Conservation (phyloP, 2,888 invertebrate species). For the Octodonta nipae region DNA sequence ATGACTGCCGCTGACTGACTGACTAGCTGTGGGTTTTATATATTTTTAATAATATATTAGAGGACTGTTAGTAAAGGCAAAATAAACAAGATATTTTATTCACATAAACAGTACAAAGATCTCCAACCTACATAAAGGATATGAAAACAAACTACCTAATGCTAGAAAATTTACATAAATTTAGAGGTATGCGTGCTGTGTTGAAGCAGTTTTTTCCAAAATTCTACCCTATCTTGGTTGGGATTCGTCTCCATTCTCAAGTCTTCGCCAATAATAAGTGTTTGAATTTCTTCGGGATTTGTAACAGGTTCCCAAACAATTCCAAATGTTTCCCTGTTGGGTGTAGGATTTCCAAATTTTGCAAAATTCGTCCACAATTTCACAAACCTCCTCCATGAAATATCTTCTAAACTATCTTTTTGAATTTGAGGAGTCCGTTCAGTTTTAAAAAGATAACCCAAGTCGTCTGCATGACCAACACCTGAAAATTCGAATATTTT, state of each 20-base stretch:
- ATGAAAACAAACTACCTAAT: too few relatives aligned
- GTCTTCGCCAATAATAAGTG: conserved; percentile 24
- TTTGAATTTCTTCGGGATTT: conserved; percentile 15
- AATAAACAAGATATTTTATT: too few relatives aligned
- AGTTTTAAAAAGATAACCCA: conserved; percentile 21
- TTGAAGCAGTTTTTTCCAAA: conserved; percentile 20
- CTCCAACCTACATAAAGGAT: too few relatives aligned
- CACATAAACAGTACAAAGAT: too few relatives aligned
- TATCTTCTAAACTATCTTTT: conserved; percentile 21
- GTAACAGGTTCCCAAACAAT: conserved; percentile 21
- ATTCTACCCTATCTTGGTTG: conserved; percentile 20
- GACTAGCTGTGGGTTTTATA: too few relatives aligned
- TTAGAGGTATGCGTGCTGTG: too few relatives aligned
- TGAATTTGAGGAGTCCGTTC: conserved; percentile 13
- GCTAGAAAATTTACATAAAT: too few relatives aligned
- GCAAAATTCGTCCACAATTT: conserved; percentile 27
- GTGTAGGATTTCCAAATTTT: conserved; percentile 18
- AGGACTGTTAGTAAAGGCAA: too few relatives aligned
- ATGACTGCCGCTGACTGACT: too few relatives aligned
- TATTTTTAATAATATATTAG: too few relatives aligned
- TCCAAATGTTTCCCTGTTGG: conserved; percentile 11
- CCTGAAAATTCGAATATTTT: too few relatives aligned
- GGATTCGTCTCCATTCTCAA: conserved; percentile 18
- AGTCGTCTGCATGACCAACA: conserved; percentile 19
- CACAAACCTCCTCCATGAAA: conserved; percentile 17